Evolutionary conservation across 2,888 invertebrate species (phyloP).

Genomic region (Melieria picta): DNA sequence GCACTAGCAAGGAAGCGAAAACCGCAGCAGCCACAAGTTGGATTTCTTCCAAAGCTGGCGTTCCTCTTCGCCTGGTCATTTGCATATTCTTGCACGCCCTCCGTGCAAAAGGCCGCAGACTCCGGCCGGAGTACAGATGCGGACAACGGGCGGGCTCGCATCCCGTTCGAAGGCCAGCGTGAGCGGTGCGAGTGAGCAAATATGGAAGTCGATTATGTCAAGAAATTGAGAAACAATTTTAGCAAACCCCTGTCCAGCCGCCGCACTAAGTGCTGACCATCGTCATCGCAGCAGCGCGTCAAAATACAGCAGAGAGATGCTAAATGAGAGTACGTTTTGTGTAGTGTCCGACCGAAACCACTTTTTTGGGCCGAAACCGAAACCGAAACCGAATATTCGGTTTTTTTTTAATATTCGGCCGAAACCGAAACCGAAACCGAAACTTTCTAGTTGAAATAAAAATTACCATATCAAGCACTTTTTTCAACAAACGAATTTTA

Average conservation of each 20-base stretch:
- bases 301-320: constrained; percentile 42
- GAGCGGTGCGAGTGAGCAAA: constrained; percentile 28
- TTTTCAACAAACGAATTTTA: too few relatives aligned
- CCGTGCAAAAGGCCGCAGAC: not conserved
- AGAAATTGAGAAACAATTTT: constrained; percentile 42
- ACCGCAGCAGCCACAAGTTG: constrained; percentile 6
- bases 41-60: constrained; percentile 14
- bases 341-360: too few relatives aligned
- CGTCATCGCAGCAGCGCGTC: constrained; percentile 34
- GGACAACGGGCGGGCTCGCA: not conserved
- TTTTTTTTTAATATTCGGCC: too few relatives aligned
- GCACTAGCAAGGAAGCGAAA: not conserved
- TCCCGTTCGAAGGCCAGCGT: not conserved
- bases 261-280: constrained; percentile 31
- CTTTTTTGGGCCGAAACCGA: too few relatives aligned
- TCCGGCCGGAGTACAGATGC: too few relatives aligned
- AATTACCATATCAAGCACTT: too few relatives aligned
- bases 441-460: too few relatives aligned
- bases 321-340: constrained; percentile 29
- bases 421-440: too few relatives aligned
- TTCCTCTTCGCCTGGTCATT: constrained; percentile 5
- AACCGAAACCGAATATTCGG: too few relatives aligned
- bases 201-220: constrained; percentile 40
- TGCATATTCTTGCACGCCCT: not conserved
- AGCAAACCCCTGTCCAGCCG: constrained; percentile 28